A percentile compares a stretch with the other conserved stretches of the same genome.
Evolutionary conservation across 2,113 vertebrate genomes (phyloP).

Genomic region (Todiramphus chloris): DNA sequence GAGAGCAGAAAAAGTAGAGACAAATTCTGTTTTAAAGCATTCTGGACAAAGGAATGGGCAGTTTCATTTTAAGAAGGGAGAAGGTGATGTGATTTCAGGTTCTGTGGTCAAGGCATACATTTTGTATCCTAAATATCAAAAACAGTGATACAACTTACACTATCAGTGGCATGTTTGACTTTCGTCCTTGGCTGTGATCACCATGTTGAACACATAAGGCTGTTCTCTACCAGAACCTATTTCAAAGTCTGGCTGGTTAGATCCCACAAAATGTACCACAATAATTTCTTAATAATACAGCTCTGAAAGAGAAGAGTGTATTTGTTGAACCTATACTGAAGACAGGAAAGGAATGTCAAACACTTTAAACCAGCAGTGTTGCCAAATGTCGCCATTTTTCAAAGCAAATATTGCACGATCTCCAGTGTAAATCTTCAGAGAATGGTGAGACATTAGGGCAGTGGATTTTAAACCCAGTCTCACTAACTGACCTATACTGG

Average conservation of each 20-base stretch:
- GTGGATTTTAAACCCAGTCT: background rate
- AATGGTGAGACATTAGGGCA: background rate
- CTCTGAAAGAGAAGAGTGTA: background rate
- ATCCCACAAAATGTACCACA: background rate
- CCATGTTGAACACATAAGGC: background rate
- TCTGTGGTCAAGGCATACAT: background rate
- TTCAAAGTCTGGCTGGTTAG: background rate
- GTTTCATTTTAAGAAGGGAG: background rate
- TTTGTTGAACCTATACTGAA: background rate
- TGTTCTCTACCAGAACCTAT: background rate
- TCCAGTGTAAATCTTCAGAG: background rate
- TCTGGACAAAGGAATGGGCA: background rate
- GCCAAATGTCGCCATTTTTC: background rate
- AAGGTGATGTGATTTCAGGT: background rate
- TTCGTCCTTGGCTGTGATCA: background rate
- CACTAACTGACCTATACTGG: background rate
- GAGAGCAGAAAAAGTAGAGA: background rate
- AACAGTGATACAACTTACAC: background rate
- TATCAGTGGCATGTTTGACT: background rate
- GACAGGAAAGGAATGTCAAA: background rate
- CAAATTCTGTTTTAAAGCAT: background rate
- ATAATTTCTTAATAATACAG: background rate
- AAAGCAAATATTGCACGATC: constrained; percentile 40
- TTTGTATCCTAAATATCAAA: background rate
- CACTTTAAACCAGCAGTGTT: background rate